Conservation (phyloP, 2,888 invertebrate species). For the Adelognathus sp. region DNA sequence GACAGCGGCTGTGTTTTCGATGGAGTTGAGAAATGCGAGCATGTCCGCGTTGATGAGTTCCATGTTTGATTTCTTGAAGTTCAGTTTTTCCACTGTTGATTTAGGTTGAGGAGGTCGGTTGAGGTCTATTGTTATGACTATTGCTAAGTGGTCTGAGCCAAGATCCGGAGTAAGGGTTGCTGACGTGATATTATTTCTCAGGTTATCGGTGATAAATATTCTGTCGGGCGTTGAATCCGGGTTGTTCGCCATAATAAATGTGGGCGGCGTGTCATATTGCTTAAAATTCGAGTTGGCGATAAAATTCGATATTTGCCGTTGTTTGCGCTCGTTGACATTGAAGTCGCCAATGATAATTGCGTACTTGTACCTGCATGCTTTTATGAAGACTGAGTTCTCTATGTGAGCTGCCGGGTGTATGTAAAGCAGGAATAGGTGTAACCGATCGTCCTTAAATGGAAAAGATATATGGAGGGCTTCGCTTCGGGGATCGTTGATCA, state of each 20-base stretch:
- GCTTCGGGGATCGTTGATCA: background rate
- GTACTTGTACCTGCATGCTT: conserved; percentile 1
- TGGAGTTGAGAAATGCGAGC: background rate
- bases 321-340: background rate
- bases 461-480: background rate
- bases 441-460: background rate
- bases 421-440: conserved; percentile 10
- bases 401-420: background rate
- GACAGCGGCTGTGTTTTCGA: background rate
- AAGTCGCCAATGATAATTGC: conserved; percentile 5
- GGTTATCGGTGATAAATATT: too few relatives aligned
- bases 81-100: background rate
- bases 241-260: background rate
- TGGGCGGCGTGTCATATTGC: background rate
- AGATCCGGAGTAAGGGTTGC: background rate
- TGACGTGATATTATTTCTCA: too few relatives aligned
- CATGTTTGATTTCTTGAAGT: background rate
- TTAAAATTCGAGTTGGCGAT: background rate
- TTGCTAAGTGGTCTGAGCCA: background rate
- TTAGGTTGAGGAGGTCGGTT: background rate
- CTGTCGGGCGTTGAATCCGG: background rate
- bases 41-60: background rate
- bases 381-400: background rate
- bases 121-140: background rate
- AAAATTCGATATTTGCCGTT: background rate